Evolutionary conservation across 1,140 invertebrate genomes (phyloP).

Genomic region (Polypedilum vanderplanki): DNA sequence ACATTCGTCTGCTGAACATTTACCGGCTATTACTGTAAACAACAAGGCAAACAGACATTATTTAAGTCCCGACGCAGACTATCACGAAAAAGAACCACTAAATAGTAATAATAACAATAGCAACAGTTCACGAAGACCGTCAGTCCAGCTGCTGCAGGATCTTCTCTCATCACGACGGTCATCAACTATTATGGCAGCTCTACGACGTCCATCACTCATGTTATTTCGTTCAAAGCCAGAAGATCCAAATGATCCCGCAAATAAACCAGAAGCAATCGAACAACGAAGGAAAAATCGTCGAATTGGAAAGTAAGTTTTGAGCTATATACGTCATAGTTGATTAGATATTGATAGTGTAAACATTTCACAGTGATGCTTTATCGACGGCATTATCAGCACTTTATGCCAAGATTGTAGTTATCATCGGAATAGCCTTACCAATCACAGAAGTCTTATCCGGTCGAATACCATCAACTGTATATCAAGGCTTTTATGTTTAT

Average conservation of each 20-base stretch:
- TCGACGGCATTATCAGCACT: constrained; percentile 56
- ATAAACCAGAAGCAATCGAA: constrained; percentile 38
- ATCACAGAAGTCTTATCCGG: constrained; percentile 58
- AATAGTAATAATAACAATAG: too few species aligned
- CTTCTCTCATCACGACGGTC: constrained; percentile 43
- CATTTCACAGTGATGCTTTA: constrained; percentile 43
- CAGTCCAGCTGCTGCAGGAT: constrained; percentile 39
- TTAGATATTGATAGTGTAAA: background rate
- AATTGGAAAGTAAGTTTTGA: constrained; percentile 44
- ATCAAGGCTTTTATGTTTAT: constrained; percentile 76
- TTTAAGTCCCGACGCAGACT: background rate
- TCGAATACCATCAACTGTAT: constrained; percentile 52
- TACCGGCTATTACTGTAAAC: background rate
- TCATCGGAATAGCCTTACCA: constrained; percentile 61
- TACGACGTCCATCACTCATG: constrained; percentile 34
- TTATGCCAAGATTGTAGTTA: constrained; percentile 66
- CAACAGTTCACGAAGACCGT: constrained; percentile 38
- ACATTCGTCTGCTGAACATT: background rate
- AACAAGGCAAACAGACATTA: background rate
- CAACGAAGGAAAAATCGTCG: constrained; percentile 40
- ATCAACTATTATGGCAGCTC: constrained; percentile 39
- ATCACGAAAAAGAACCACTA: background rate
- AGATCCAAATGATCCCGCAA: constrained; percentile 34
- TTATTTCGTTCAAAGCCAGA: constrained; percentile 34
- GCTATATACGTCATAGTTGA: background rate